These are phyloP conservation scores for Sprattus sprattus DNA, from an alignment of 2,113 vertebrate species.

Conservation along the genomic window DNA sequence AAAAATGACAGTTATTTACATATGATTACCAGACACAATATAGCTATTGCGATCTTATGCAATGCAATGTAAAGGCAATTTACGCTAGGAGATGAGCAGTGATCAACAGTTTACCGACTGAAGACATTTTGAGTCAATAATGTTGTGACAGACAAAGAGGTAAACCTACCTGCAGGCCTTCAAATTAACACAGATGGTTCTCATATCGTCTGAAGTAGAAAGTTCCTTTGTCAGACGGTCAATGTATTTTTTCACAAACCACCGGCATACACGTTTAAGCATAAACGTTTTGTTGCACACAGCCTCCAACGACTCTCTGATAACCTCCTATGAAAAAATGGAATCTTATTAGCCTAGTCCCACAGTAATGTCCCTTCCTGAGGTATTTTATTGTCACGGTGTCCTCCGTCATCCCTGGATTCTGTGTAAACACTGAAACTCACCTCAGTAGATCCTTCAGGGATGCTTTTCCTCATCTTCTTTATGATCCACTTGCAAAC, in stretches of 20 bases:
- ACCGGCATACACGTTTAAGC: constrained; percentile 36
- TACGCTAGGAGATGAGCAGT: no score
- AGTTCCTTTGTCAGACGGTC: constrained; percentile 46
- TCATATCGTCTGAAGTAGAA: constrained; percentile 47
- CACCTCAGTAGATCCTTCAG: neutral
- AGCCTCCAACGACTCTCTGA: neutral
- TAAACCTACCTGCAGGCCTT: constrained; percentile 62
- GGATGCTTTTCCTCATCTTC: neutral
- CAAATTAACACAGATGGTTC: constrained; percentile 52
- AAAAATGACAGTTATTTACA: no score
- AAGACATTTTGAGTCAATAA: neutral
- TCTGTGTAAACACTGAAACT: neutral
- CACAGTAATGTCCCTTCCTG: no score
- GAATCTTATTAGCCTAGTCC: neutral
- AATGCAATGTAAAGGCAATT: no score
- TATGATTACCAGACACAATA: no score
- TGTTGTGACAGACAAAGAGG: no score
- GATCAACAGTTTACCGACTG: neutral
- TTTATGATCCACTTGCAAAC: neutral
- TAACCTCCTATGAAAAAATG: constrained; percentile 14
- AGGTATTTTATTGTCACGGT: neutral
- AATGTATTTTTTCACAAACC: constrained; percentile 22
- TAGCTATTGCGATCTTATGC: no score
- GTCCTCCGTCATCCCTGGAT: neutral
- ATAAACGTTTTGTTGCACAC: constrained; percentile 38